A percentile compares a stretch with the other conserved stretches of the same genome.
phyloP scores from a whole-genome alignment of 2,113 vertebrate species.

The Eurystomus gularis region DNA sequence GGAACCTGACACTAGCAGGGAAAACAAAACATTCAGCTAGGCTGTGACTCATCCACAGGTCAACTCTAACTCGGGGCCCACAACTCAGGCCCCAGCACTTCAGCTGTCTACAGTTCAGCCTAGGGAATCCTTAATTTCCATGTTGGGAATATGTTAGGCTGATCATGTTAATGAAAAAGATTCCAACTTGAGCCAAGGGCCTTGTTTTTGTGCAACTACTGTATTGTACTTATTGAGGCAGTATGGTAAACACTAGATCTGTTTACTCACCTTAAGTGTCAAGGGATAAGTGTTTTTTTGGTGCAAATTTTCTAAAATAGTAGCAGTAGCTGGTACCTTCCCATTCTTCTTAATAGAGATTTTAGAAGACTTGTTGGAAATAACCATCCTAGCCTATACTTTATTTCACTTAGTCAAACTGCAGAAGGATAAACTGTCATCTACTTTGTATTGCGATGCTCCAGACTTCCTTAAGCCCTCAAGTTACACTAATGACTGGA shows the following conservation, averaged over 20 bases:
- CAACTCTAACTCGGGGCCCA: too few species aligned
- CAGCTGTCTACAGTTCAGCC: not conserved
- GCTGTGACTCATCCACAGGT: too few species aligned
- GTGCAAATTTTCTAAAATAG: not conserved
- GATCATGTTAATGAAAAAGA: not conserved
- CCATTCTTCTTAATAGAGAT: not conserved
- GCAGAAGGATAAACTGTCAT: not conserved
- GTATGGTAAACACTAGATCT: not conserved
- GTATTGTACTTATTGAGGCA: not conserved
- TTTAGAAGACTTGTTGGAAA: not conserved
- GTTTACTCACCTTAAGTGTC: not conserved
- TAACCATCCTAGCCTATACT: not conserved
- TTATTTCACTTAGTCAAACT: not conserved
- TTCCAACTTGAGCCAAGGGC: not conserved
- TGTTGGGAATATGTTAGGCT: not conserved
- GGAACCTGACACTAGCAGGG: too few species aligned
- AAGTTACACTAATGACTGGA: not conserved
- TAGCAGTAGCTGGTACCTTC: not conserved
- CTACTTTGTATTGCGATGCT: not conserved
- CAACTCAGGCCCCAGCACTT: too few species aligned
- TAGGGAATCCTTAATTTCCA: not conserved
- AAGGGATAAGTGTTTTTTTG: not conserved
- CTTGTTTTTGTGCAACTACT: not conserved
- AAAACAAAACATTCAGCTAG: too few species aligned
- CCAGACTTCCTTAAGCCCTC: not conserved